These are phyloP conservation scores for Caenorhabditis sulstoni DNA, from an alignment of 2,888 invertebrate species.

Conservation along the genomic window DNA sequence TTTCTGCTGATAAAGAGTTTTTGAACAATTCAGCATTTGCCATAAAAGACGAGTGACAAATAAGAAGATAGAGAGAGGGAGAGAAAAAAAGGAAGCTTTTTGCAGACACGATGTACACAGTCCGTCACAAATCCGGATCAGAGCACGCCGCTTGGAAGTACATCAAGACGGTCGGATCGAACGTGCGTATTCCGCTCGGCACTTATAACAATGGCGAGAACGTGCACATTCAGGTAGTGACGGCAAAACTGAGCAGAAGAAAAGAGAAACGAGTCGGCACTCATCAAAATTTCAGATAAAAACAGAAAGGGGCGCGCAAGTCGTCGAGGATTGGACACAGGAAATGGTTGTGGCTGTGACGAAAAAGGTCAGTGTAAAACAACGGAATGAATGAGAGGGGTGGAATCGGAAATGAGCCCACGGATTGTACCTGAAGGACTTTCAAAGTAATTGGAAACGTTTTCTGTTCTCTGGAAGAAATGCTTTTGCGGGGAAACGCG, in stretches of 20 bases:
- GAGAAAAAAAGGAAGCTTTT: no score
- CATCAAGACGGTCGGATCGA: constrained; percentile 63
- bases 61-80: no score
- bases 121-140: constrained; percentile 58
- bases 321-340: constrained; percentile 73
- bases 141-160: constrained; percentile 66
- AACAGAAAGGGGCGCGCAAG: constrained; percentile 66
- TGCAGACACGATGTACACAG: constrained; percentile 66
- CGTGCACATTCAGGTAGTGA: constrained; percentile 65
- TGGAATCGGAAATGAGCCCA: constrained; percentile 27
- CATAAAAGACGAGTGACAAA: not conserved
- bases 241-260: no score
- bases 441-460: no score
- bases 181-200: constrained; percentile 66
- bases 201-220: constrained; percentile 69
- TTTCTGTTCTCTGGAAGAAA: no score
- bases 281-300: constrained; percentile 65
- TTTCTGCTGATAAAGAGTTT: constrained; percentile 16
- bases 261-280: no score
- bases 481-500: no score
- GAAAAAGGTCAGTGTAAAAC: constrained; percentile 54
- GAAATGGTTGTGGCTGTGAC: constrained; percentile 69
- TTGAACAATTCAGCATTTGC: constrained; percentile 41
- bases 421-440: not conserved
- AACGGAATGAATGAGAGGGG: not conserved